Evolutionary conservation across 2,113 vertebrate species (phyloP).

Genomic region (Sakesphorus luctuosus): DNA sequence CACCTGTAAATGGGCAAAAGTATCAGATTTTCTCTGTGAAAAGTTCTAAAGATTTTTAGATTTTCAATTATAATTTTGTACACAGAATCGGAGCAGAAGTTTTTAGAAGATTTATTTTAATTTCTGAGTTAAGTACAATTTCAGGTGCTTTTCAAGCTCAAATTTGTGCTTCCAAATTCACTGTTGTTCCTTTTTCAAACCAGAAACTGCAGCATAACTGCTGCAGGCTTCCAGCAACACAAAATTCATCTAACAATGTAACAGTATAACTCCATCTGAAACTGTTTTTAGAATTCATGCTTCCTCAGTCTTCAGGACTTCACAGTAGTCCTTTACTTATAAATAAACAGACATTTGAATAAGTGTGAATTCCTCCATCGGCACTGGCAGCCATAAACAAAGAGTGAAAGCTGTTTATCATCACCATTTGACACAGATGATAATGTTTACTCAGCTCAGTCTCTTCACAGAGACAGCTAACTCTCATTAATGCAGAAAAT

Average conservation of each 20-base stretch:
- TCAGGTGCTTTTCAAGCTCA: background rate
- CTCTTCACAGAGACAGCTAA: conserved; percentile 18
- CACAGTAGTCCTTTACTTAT: background rate
- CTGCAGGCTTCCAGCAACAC: background rate
- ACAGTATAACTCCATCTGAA: background rate
- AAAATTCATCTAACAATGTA: background rate
- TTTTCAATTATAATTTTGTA: background rate
- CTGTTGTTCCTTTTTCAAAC: background rate
- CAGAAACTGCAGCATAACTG: background rate
- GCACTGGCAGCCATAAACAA: background rate
- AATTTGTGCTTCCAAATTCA: background rate
- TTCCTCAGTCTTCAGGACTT: background rate
- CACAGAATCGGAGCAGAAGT: background rate
- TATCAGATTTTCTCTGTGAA: background rate
- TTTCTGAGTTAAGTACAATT: background rate
- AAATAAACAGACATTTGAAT: background rate
- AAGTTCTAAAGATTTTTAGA: background rate
- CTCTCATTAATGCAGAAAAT: conserved; percentile 58
- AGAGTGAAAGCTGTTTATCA: conserved; percentile 47
- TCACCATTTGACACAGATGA: conserved; percentile 36
- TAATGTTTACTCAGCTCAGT: conserved; percentile 26
- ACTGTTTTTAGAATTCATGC: fast-evolving
- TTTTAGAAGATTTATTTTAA: background rate
- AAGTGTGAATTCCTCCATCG: background rate
- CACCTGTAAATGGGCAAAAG: background rate